These are phyloP conservation scores for Thyatira batis DNA, from an alignment of 2,888 invertebrate genomes.

Conservation along the genomic window DNA sequence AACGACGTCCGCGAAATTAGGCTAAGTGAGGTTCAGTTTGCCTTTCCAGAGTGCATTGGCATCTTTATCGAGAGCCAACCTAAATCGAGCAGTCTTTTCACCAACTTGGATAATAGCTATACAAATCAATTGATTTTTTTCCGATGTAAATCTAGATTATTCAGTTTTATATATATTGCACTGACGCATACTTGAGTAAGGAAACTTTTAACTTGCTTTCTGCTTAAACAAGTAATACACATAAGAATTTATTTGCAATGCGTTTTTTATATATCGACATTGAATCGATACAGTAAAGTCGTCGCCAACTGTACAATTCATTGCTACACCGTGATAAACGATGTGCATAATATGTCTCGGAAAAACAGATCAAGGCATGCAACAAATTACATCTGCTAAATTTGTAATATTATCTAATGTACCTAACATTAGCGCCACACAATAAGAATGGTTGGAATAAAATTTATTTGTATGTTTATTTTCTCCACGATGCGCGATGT, in stretches of 20 bases:
- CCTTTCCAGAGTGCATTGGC: conserved; percentile 21
- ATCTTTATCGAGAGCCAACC: background rate
- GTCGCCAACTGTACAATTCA: background rate
- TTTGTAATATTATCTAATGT: background rate
- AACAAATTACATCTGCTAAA: background rate
- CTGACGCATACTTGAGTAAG: no score
- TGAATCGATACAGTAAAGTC: background rate
- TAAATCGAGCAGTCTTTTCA: background rate
- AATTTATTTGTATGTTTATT: conserved; percentile 41
- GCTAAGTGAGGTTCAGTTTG: conserved; percentile 35
- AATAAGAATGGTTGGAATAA: conserved; percentile 14
- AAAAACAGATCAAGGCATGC: background rate
- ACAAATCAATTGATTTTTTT: no score
- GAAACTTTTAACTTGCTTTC: no score
- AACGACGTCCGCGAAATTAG: conserved; percentile 35
- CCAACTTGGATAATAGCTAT: background rate
- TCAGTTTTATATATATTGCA: no score
- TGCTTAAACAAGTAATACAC: no score
- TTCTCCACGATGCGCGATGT: conserved; percentile 39
- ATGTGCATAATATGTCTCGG: background rate
- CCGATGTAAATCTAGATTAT: no score
- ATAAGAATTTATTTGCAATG: no score
- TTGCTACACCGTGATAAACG: background rate
- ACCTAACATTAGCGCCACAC: background rate
- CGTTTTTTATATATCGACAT: background rate